These are phyloP conservation scores for Bombylius major DNA, from an alignment of 2,888 invertebrate genomes.

Conservation along the genomic window DNA sequence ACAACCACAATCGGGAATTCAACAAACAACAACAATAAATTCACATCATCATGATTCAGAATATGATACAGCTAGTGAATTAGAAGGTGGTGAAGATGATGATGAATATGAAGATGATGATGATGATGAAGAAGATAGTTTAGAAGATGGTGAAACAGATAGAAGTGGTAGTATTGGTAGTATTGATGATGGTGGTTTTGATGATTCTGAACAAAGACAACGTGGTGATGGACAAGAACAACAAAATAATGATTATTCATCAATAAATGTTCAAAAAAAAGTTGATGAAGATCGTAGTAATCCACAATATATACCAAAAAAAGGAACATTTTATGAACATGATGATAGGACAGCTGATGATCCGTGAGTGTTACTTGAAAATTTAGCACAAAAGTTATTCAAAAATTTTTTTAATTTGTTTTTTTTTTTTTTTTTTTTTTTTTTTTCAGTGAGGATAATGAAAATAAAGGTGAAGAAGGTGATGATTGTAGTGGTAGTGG, in stretches of 20 bases:
- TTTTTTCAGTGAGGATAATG: conserved; percentile 28
- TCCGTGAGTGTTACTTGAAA: conserved; percentile 36
- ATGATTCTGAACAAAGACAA: conserved; percentile 40
- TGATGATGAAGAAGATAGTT: conserved; percentile 20
- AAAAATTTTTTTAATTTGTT: too few relatives aligned
- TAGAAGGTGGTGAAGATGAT: conserved; percentile 29
- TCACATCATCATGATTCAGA: conserved; percentile 37
- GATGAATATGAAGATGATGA: conserved; percentile 28
- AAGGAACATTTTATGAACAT: conserved; percentile 93
- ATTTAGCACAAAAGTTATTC: too few relatives aligned
- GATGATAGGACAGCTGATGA: conserved; percentile 76
- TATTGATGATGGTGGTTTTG: conserved; percentile 15
- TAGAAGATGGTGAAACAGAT: conserved; percentile 17
- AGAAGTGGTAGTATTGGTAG: conserved; percentile 20
- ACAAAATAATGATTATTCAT: conserved; percentile 39
- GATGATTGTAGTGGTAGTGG: conserved; percentile 20
- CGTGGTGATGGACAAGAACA: conserved; percentile 57
- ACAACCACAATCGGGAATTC: conserved; percentile 22
- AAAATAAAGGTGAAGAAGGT: conserved; percentile 22
- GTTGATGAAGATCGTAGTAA: conserved; percentile 91
- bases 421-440: too few relatives aligned
- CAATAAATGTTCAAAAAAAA: conserved; percentile 38
- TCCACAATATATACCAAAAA: conserved; percentile 93
- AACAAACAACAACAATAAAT: conserved; percentile 26
- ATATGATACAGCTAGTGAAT: conserved; percentile 37